Base-by-base conservation (phyloP, 2,797 vertebrate species). In the Cuculus canorus region DNA sequence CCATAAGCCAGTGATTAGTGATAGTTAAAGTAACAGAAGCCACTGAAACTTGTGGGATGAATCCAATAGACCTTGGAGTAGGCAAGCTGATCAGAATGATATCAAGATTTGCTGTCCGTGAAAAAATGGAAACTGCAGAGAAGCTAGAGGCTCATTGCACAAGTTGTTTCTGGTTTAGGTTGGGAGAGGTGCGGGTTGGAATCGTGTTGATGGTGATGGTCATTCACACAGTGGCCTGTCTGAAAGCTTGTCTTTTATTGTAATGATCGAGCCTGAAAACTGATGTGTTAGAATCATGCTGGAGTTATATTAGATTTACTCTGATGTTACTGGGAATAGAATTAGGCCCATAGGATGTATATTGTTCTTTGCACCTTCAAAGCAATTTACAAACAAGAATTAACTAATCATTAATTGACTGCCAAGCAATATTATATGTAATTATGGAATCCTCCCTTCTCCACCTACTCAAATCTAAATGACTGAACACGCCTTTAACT, bases 371-470 rank as follows among this genome's bases (percentile, higher is more conserved):
- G 24, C 63, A 86, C 88, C 94, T 94, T 97, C 95, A 97, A 97
- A 96, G 95, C 53, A 84, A 96, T 96, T 96, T 95, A 60, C 86
- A 96, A 93, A 94, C 86, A 94, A 80, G 88, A 96, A 95, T 96
- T 96, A 96, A 93, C 92, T 96, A 96, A 97, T 95, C 82, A 86
- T 94, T 93, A 94, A 96, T 94, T 93, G 93, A 60, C 81, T 90
- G 86, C 84, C 92, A 93, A 96, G 92, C 81, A 96, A 94, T 95
- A 93, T 95, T 92, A 90, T 54, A 82, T 0, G 56, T 84, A 96
- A 96, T 97, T 96, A 96, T 4, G 18, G 96, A 96, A 95, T 91
- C 93, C 96, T 95, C 96, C 96, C 96, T 96, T 45, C 85, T 96
- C 96, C 96, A 96, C 97, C 96, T 97, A 95, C 93, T 95, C 86